phyloP scores from a whole-genome alignment of 2,888 invertebrate genomes.

The Leucophora obtusa region DNA sequence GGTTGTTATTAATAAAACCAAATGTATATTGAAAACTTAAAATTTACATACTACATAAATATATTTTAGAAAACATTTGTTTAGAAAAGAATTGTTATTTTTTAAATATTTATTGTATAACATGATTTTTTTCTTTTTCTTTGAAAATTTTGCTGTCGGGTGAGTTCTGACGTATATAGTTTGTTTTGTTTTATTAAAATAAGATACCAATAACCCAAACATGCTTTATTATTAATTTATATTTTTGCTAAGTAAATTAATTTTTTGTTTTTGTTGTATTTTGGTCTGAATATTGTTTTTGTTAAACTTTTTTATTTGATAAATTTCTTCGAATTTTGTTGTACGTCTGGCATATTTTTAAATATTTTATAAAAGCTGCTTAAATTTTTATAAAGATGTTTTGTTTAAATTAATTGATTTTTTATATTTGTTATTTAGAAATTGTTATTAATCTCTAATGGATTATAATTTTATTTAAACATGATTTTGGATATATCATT shows the following conservation, averaged over 20 bases:
- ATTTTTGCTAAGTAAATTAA: slow-evolving; percentile 2
- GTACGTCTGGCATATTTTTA: slow-evolving; percentile 11
- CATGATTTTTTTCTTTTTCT: slow-evolving; percentile 21
- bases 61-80: not conserved
- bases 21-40: not conserved
- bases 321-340: slow-evolving; percentile 15
- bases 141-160: not conserved
- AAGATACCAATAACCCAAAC: slow-evolving; percentile 7
- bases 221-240: slow-evolving; percentile 1
- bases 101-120: slow-evolving; percentile 9
- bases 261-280: slow-evolving; percentile 9
- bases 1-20: not conserved
- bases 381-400: not conserved
- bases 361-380: slow-evolving; percentile 1
- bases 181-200: slow-evolving; percentile 9
- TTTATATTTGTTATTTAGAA: slow-evolving; percentile 12
- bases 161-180: slow-evolving; percentile 28
- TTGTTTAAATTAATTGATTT: not conserved
- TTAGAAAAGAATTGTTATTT: not conserved
- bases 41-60: not conserved
- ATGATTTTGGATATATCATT: no score
- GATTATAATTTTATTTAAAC: not conserved
- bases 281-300: not conserved
- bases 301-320: not conserved
- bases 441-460: not conserved